Evolutionary conservation across 1,140 invertebrate genomes (phyloP).

Genomic region (Condylostylus longicornis): DNA sequence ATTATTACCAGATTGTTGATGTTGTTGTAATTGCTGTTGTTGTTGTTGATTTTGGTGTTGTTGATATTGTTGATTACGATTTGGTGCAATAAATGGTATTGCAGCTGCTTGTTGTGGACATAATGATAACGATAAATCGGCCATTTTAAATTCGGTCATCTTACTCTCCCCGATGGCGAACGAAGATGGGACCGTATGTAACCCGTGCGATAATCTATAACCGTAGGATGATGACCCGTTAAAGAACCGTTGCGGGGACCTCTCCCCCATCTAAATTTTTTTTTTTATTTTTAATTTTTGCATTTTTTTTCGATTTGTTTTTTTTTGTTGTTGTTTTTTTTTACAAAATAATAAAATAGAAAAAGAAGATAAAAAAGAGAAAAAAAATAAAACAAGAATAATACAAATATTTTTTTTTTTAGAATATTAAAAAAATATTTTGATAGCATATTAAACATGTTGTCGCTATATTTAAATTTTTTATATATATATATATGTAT

Average conservation of each 20-base stretch:
- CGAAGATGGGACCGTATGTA: slow-evolving; percentile 79
- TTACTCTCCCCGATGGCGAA: slow-evolving; percentile 52
- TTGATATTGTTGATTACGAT: slow-evolving; percentile 19
- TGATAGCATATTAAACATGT: too few species aligned
- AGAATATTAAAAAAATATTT: too few species aligned
- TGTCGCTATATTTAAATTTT: too few species aligned
- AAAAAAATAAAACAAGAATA: too few species aligned
- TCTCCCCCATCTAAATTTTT: slow-evolving; percentile 26
- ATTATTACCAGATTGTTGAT: slow-evolving; percentile 6
- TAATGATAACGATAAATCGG: slow-evolving; percentile 29
- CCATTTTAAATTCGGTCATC: slow-evolving; percentile 28
- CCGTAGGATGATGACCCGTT: slow-evolving; percentile 34
- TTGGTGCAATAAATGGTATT: slow-evolving; percentile 8
- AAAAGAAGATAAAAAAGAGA: too few species aligned
- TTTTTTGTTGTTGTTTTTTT: too few species aligned
- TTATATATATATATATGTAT: too few species aligned
- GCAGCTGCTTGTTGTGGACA: slow-evolving; percentile 16
- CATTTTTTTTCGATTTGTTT: too few species aligned
- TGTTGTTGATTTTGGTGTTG: slow-evolving; percentile 19
- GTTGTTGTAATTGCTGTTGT: slow-evolving; percentile 3
- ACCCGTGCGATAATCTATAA: slow-evolving; percentile 63
- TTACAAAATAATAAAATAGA: too few species aligned
- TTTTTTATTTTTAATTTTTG: background rate
- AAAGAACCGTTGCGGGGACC: slow-evolving; percentile 32
- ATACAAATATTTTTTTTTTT: too few species aligned